Conservation (phyloP, 1,140 invertebrate species). For the Tetramorium simillimum region DNA sequence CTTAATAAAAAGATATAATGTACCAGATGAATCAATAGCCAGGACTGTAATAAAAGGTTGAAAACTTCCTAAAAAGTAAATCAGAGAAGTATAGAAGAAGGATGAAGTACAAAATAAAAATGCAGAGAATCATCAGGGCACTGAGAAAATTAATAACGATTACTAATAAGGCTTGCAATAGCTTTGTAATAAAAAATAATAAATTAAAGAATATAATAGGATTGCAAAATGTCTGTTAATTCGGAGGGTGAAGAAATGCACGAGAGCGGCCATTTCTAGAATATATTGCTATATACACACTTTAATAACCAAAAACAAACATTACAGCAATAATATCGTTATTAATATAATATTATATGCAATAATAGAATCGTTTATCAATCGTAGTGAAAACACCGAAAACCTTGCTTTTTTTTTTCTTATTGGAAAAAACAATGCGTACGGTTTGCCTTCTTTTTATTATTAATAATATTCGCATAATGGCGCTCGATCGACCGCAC, state of each 20-base stretch:
- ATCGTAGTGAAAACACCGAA: conserved; percentile 85
- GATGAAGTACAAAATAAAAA: not conserved
- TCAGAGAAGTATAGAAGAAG: not conserved
- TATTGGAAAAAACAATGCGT: conserved; percentile 80
- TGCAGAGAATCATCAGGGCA: not conserved
- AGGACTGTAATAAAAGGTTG: too few species aligned
- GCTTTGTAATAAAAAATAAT: not conserved
- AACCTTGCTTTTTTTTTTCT: conserved; percentile 79
- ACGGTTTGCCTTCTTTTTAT: conserved; percentile 68
- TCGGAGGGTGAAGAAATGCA: conserved; percentile 39
- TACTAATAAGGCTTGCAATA: not conserved
- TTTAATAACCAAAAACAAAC: conserved; percentile 86
- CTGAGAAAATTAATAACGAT: not conserved
- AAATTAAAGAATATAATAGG: not conserved
- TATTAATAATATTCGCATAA: conserved; percentile 79
- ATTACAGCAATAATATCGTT: conserved; percentile 85
- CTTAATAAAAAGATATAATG: not conserved
- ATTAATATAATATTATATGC: conserved; percentile 83
- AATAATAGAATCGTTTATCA: conserved; percentile 84
- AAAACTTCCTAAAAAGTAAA: not conserved
- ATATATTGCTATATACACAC: conserved; percentile 85
- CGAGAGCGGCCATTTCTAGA: conserved; percentile 68
- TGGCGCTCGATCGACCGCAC: conserved; percentile 74
- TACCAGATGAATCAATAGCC: too few species aligned
- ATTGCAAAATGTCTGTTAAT: not conserved